These are phyloP conservation scores for Cichladusa arquata DNA, from an alignment of 2,113 vertebrate genomes.

Conservation along the genomic window DNA sequence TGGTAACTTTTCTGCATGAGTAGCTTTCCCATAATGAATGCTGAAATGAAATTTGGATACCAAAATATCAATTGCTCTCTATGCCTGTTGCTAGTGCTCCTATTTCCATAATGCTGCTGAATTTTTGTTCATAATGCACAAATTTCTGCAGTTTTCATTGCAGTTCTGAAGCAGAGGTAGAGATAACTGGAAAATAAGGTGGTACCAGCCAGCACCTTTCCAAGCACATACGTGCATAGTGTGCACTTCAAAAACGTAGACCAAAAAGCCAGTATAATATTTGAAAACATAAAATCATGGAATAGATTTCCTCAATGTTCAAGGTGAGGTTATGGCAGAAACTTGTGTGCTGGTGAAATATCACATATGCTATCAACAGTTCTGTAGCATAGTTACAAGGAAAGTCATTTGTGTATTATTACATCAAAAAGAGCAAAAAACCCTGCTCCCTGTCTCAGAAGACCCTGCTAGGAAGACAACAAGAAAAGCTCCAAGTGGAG, in stretches of 20 bases:
- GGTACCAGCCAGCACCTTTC: neutral
- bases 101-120: neutral
- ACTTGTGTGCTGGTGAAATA: neutral
- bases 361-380: neutral
- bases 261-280: neutral
- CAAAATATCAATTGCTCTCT: neutral
- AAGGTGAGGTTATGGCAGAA: neutral
- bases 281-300: neutral
- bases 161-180: neutral
- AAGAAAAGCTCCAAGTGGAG: neutral
- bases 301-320: neutral
- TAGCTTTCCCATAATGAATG: neutral
- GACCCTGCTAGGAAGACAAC: neutral
- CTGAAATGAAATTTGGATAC: neutral
- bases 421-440: neutral
- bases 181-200: neutral
- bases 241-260: neutral
- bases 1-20: neutral
- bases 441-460: neutral
- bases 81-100: neutral
- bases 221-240: neutral
- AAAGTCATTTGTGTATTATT: neutral
- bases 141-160: neutral
- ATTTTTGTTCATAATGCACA: neutral
- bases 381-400: neutral